These are phyloP conservation scores for Andrena dorsata DNA, from an alignment of 2,888 invertebrate genomes.

Conservation along the genomic window DNA sequence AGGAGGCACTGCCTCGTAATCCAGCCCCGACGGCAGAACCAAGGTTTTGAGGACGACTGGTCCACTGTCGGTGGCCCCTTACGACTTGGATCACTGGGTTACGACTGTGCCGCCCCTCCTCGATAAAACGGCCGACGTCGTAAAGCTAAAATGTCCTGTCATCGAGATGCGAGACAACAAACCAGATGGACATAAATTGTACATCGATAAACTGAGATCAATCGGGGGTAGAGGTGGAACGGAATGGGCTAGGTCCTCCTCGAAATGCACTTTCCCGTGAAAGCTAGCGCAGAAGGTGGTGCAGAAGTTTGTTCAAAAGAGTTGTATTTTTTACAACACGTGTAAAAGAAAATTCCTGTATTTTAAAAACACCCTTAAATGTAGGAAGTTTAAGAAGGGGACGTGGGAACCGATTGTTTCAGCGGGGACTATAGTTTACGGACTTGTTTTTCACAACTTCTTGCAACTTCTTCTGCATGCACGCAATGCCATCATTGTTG, in stretches of 20 bases:
- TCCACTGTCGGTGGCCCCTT: constrained; percentile 44
- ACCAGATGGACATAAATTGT: constrained; percentile 30
- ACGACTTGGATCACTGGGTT: constrained; percentile 34
- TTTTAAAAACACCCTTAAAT: background rate
- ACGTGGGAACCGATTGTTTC: too few species aligned
- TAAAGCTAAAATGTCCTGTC: constrained; percentile 37
- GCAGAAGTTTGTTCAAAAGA: background rate
- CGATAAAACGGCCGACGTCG: constrained; percentile 25
- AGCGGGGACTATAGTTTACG: background rate
- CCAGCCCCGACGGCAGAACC: constrained; percentile 7
- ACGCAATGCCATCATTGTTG: constrained; percentile 24
- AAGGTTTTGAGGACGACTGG: constrained; percentile 6
- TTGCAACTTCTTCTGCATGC: constrained; percentile 9
- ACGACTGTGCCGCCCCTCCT: constrained; percentile 24
- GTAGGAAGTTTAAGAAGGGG: background rate
- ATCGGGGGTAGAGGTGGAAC: constrained; percentile 2
- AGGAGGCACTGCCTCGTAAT: constrained; percentile 25
- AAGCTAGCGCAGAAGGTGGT: background rate
- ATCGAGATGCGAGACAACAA: constrained; percentile 23
- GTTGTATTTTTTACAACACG: too few species aligned
- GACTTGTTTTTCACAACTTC: background rate
- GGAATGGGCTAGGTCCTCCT: background rate
- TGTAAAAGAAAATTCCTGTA: background rate
- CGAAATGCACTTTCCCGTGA: background rate
- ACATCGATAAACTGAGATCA: background rate